These are phyloP conservation scores for Dromaius novaehollandiae DNA, from an alignment of 2,113 vertebrate genomes.

Conservation along the genomic window DNA sequence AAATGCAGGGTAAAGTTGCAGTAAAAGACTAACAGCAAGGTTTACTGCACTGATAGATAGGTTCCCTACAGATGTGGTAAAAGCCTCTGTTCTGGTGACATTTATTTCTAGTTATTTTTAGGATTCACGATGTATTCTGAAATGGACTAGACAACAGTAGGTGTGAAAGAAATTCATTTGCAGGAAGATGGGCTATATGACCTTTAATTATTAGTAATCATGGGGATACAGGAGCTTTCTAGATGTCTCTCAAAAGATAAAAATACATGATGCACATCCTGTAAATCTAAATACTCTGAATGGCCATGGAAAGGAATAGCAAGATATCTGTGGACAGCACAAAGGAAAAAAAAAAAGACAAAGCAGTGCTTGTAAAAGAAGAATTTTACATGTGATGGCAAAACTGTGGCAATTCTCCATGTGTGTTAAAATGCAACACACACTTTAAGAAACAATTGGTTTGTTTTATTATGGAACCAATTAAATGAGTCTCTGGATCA, in stretches of 20 bases:
- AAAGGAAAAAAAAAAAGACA: background rate
- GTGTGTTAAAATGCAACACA: background rate
- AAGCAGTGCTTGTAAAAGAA: background rate
- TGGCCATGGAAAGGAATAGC: background rate
- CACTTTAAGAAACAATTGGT: background rate
- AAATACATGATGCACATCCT: background rate
- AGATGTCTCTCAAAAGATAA: background rate
- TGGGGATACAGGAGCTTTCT: background rate
- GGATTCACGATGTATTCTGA: background rate
- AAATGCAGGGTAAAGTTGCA: background rate
- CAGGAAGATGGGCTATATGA: background rate
- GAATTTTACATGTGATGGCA: background rate
- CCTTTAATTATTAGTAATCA: background rate
- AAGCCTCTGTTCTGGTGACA: background rate
- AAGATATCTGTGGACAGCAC: background rate
- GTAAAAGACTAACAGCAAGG: background rate
- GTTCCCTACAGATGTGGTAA: background rate
- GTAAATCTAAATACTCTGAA: background rate
- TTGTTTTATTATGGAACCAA: background rate
- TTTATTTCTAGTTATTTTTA: slow-evolving; percentile 23
- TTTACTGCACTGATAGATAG: background rate
- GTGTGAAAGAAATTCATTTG: background rate
- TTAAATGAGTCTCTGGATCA: background rate
- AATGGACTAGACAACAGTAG: background rate
- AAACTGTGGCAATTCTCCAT: background rate